Evolutionary conservation across 2,888 invertebrate genomes (phyloP), one percentile per base, ranked within the genome.

Genomic region (Chesias legatella): DNA sequence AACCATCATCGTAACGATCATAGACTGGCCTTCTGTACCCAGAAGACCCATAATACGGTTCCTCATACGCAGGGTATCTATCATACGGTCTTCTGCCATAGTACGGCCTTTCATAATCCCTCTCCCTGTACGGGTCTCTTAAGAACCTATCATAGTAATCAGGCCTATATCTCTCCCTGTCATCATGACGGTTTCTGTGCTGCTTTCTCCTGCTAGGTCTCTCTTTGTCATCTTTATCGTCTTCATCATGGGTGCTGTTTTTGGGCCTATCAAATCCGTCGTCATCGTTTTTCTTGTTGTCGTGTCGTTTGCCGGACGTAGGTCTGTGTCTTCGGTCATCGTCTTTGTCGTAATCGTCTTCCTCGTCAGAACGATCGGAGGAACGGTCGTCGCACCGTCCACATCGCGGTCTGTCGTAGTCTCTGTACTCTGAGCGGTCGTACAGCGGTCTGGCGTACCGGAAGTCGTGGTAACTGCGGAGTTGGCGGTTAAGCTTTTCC

Each of bases 111-210:
- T 74, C 70, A 25, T 68, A 70, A 44, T 74, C 74, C 31, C 79
- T 69, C 28, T 78, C 79, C 53, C 80, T 74, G 34, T 78, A 75
- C 0, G 84, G 79, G 49, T 86, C 85, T 49, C 82, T 69, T 25
- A 84, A 45, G 45, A 82, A 84, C 37, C 83, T 69, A 23, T 86
- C 84, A 39, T 85, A 85, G 33, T 85, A 81, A 47, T 85, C 84
- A 6, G 79, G 79, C n/a, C 79, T 69, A 40, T 85, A 84, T 47
- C 79, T 73, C 27, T 85, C 85, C 45, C 84, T 69, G 23, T 84
- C 81, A 7, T 79, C 78, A 33, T 81, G 61, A 50, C 79, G 61
- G 28, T 73, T 60, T 48, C 69, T 73, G 26, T 73, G 65, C 30
- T 64, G 44, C 47, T 67, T 53, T 40, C 46, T 50, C 29, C 58